Evolutionary conservation across 1,140 invertebrate species (phyloP), one percentile per base, ranked within the genome.

Genomic region (Tribolium madens): DNA sequence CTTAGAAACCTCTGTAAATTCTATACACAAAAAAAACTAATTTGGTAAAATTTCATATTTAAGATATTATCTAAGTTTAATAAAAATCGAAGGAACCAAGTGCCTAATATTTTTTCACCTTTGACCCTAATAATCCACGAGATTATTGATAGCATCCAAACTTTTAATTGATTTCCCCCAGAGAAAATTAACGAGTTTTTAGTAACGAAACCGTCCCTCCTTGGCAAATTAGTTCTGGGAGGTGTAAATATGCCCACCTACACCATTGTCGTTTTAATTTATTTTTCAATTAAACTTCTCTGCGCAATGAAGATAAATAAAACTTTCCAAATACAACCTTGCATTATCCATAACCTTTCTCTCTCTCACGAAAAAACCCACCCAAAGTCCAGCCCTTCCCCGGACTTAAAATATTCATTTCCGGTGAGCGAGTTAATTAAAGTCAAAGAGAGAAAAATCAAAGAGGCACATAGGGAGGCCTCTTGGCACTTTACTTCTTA

Each of bases 281-380:
- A 64, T 64, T 64, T 64, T 64, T 64, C 57, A 64, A 64, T 64
- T 64, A 33, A 64, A 64, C 21, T 64, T 60, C 53, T 60, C 53
- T 2, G 13, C 14, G 17, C 50, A 52, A 13, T 10, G 9, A 9
- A 26, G 13, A 26, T 17, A 60, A 60, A 21, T 21, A 60, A 7
- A 60, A 60, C 7, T 9, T 9, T 12, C 7, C n/a, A 53, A 17
- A 53, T 14, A 53, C 50, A 9, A 53, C 0, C 50, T 53, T 52
- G 7, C 50, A 9, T 52, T 15, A 52, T 52, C 50, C 13, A 9
- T 2, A 9, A 13, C 1, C 21, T 1, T 26, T 26, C 21, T 26
- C 21, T 26, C 21, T 26, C 21, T 17, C 50, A 14, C 7, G 50
- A 52, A 17, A 15, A 52, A 60, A 60, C 2, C 15, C 50, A 17